phyloP scores from a whole-genome alignment of 2,888 invertebrate genomes.

The Platerodrilus igneus region DNA sequence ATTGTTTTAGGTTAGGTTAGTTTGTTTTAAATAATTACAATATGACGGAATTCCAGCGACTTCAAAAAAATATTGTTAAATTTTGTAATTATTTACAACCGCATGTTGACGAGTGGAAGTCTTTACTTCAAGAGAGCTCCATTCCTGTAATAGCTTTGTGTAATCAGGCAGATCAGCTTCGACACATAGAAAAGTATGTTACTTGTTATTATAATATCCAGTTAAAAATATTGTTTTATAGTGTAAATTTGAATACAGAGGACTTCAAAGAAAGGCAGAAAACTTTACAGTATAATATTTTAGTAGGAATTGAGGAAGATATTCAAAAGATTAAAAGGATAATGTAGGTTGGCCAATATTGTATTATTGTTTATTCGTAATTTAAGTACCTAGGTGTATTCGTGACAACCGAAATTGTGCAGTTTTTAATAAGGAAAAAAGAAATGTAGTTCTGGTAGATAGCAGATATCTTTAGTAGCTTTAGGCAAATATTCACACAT shows the following conservation, averaged over 20 bases:
- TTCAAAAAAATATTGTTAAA: conserved; percentile 53
- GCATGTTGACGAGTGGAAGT: conserved; percentile 50
- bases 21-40: no score
- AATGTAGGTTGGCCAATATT: no score
- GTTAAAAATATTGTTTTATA: conserved; percentile 36
- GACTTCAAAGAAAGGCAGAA: conserved; percentile 48
- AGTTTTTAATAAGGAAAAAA: no score
- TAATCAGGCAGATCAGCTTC: conserved; percentile 53
- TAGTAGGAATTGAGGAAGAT: conserved; percentile 48
- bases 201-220: conserved; percentile 4
- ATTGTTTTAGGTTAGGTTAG: no score
- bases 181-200: conserved; percentile 51
- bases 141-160: conserved; percentile 51
- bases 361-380: no score
- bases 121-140: conserved; percentile 52
- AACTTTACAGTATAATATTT: conserved; percentile 47
- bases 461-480: no score
- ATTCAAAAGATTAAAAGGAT: conserved; percentile 41
- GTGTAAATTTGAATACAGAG: conserved; percentile 49
- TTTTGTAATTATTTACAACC: conserved; percentile 53
- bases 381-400: no score
- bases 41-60: no score
- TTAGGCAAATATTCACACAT: no score
- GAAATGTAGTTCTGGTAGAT: no score
- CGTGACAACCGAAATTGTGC: no score